A percentile compares a stretch with the other conserved stretches of the same genome.
These are phyloP conservation scores for Brachyhypopomus gauderio DNA, from an alignment of 2,113 vertebrate genomes.

Conservation along the genomic window DNA sequence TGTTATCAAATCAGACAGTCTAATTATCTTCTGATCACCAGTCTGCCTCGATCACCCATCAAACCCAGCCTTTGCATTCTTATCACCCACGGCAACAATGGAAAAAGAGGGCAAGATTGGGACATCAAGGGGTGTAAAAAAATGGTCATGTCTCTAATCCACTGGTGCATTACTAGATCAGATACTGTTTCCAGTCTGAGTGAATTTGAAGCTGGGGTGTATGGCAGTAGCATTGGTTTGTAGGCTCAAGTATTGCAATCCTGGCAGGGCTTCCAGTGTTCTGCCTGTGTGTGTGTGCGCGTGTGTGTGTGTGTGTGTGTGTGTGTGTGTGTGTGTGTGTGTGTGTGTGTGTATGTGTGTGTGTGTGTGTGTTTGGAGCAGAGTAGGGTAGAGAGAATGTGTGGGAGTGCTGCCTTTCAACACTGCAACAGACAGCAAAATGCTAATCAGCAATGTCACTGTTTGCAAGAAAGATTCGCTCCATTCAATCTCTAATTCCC, in stretches of 20 bases:
- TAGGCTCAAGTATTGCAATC: conserved; percentile 19
- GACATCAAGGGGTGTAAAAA: conserved; percentile 22
- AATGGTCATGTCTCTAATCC: conserved; percentile 15
- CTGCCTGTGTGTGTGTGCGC: conserved; percentile 11
- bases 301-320: neutral
- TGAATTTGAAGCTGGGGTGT: conserved; percentile 34
- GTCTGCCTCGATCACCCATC: conserved; percentile 20
- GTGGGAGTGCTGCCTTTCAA: conserved; percentile 32
- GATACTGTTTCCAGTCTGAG: conserved; percentile 8
- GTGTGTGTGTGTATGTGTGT: conserved; percentile 9
- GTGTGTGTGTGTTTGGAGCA: neutral
- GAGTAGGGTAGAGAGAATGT: conserved; percentile 28
- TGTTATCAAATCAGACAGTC: neutral
- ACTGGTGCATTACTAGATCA: conserved; percentile 23
- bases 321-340: conserved; percentile 17
- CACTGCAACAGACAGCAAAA: conserved; percentile 33
- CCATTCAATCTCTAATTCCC: conserved; percentile 44
- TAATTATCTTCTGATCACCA: conserved; percentile 6
- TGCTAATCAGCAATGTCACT: conserved; percentile 55
- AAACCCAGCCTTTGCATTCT: neutral
- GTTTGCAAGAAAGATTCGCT: conserved; percentile 34
- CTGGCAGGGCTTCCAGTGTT: conserved; percentile 23
- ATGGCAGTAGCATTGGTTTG: conserved; percentile 21
- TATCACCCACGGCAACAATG: conserved; percentile 24
- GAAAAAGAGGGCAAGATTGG: conserved; percentile 8